These are phyloP conservation scores for Deilephila elpenor DNA, from an alignment of 2,888 invertebrate species.

Conservation along the genomic window DNA sequence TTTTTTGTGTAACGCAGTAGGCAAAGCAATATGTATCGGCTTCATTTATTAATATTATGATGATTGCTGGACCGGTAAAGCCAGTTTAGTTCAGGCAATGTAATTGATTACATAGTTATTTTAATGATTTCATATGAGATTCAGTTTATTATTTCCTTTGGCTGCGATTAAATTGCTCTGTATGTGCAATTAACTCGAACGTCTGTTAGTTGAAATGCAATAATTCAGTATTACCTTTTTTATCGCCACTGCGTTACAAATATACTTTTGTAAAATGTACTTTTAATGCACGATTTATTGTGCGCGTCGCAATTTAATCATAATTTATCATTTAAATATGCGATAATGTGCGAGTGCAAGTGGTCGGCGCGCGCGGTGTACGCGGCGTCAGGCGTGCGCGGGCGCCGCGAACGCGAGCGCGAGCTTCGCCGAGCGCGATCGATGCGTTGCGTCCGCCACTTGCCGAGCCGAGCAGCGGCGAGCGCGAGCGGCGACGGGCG, in stretches of 20 bases:
- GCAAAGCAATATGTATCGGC: not conserved
- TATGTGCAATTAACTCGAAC: not conserved
- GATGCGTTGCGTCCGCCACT: constrained; percentile 40
- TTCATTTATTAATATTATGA: not conserved
- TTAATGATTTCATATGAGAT: not conserved
- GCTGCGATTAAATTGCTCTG: not conserved
- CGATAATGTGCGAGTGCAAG: constrained; percentile 18
- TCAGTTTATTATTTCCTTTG: not conserved
- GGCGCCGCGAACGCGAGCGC: constrained; percentile 22
- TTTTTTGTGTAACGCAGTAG: not conserved
- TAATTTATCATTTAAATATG: constrained; percentile 21
- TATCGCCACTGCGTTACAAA: not conserved
- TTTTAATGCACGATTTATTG: constrained; percentile 7
- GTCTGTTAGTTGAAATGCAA: not conserved
- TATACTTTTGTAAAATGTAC: constrained; percentile 8
- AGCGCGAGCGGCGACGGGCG: constrained; percentile 39
- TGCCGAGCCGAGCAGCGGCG: constrained; percentile 5
- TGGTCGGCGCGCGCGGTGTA: not conserved
- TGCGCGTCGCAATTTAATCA: not conserved
- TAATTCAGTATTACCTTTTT: constrained; percentile 10
- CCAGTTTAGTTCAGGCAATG: not conserved
- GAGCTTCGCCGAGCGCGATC: constrained; percentile 37
- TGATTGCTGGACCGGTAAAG: not conserved
- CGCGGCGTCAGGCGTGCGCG: constrained; percentile 25
- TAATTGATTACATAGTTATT: not conserved